Conservation (phyloP, 2,113 vertebrate genomes). For the Echinops telfairi region DNA sequence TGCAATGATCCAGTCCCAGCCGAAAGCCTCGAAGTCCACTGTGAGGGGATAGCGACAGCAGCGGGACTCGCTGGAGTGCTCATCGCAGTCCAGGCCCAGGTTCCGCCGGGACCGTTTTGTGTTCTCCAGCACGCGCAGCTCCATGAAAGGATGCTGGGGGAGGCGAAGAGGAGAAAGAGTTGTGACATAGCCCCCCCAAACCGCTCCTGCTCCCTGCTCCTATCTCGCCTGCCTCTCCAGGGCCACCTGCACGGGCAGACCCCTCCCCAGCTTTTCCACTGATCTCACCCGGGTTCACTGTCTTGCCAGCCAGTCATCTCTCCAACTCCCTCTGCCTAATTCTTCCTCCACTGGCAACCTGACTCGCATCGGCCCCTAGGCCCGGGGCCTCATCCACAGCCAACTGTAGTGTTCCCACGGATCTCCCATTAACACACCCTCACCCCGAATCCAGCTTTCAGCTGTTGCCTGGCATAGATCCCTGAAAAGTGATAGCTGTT, state of each 20-base stretch:
- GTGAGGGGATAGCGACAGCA: slow-evolving; percentile 98
- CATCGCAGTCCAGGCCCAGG: slow-evolving; percentile 97
- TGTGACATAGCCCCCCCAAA: slow-evolving; percentile 35
- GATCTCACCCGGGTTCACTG: neutral
- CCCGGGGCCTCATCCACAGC: neutral
- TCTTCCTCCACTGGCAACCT: neutral
- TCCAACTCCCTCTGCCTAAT: slow-evolving; percentile 40
- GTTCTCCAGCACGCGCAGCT: slow-evolving; percentile 97
- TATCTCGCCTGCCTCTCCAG: slow-evolving; percentile 51
- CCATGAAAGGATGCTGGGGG: slow-evolving; percentile 96
- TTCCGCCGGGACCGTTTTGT: slow-evolving; percentile 96
- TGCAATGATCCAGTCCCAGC: slow-evolving; percentile 99
- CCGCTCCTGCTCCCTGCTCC: neutral
- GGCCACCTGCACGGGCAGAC: neutral
- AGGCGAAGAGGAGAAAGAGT: slow-evolving; percentile 60
- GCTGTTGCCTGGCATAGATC: slow-evolving; percentile 48
- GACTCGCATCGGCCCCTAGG: neutral
- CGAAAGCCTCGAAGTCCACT: slow-evolving; percentile 98
- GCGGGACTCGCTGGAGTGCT: slow-evolving; percentile 97
- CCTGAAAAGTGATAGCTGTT: neutral
- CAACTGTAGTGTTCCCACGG: slow-evolving; percentile 48
- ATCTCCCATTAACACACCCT: slow-evolving; percentile 62
- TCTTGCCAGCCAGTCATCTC: slow-evolving; percentile 16
- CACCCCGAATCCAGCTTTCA: slow-evolving; percentile 67
- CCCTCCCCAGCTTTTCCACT: neutral